Percentiles rank a stretch among this genome's conserved stretches.
These are phyloP conservation scores for Muschampia plurimacula DNA, from an alignment of 2,888 invertebrate species.

Conservation along the genomic window DNA sequence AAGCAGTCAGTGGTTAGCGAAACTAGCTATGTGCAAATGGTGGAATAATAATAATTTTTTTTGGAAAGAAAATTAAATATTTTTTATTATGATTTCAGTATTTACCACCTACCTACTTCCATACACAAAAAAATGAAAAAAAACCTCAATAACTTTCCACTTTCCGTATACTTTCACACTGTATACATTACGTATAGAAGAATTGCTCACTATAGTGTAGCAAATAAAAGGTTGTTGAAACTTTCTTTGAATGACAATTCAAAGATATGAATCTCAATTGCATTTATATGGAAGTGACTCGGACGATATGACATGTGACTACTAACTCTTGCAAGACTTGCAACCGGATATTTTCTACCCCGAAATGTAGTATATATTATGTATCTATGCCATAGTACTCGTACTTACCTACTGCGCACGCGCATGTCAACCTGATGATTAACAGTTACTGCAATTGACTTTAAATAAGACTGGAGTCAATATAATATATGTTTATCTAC, in stretches of 20 bases:
- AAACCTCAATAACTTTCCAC: background rate
- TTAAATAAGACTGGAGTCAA: background rate
- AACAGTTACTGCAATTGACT: background rate
- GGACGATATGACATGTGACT: constrained; percentile 24
- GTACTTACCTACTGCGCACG: background rate
- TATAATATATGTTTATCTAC: too few species aligned
- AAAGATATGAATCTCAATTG: constrained; percentile 56
- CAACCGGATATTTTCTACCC: constrained; percentile 33
- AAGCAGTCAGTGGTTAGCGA: too few species aligned
- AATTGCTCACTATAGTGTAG: background rate
- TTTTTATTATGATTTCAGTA: too few species aligned
- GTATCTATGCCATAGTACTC: constrained; percentile 20
- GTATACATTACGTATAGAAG: too few species aligned
- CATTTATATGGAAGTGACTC: constrained; percentile 32
- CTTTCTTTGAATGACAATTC: constrained; percentile 61
- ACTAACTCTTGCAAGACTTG: constrained; percentile 4
- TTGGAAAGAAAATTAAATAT: too few species aligned
- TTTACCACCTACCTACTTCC: too few species aligned
- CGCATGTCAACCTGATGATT: background rate
- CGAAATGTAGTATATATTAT: constrained; percentile 14
- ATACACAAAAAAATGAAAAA: too few species aligned
- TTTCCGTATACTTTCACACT: constrained; percentile 13
- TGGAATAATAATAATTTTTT: too few species aligned
- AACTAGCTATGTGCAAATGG: too few species aligned
- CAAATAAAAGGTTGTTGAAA: constrained; percentile 27